Evolutionary conservation across 53 echinoderm and acorn worm species (phyloP).

Genomic region (Paracentrotus lividus): DNA sequence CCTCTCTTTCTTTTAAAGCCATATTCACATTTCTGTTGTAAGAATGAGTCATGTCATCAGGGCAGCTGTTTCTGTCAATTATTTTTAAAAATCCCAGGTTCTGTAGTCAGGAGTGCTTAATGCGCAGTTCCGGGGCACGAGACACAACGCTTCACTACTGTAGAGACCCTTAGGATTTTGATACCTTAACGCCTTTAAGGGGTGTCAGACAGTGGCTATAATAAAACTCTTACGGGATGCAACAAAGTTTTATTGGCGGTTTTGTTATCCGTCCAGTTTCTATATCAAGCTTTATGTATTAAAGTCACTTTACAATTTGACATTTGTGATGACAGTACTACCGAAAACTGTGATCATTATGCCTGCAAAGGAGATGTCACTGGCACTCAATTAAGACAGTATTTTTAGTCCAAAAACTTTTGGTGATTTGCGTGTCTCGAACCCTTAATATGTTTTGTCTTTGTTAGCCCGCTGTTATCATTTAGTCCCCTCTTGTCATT

Average conservation of each 20-base stretch:
- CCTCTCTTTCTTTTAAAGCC: background rate
- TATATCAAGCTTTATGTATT: background rate
- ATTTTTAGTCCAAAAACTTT: background rate
- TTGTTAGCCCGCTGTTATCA: too few species aligned
- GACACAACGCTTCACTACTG: background rate
- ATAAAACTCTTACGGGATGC: background rate
- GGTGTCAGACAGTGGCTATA: conserved; percentile 28
- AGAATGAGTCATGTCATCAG: conserved; percentile 12
- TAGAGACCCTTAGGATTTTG: background rate
- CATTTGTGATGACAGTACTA: background rate
- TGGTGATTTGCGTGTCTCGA: background rate
- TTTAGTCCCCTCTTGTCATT: too few species aligned
- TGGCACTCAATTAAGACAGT: background rate
- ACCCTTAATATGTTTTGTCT: too few species aligned
- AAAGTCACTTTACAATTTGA: background rate
- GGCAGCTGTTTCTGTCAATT: conserved; percentile 16
- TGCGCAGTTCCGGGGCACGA: background rate
- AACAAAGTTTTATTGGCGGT: background rate
- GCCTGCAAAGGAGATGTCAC: background rate
- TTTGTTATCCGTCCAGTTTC: conserved; percentile 5
- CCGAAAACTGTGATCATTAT: background rate
- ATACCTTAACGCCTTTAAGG: background rate
- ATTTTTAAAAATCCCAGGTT: background rate
- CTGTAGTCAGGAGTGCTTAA: background rate
- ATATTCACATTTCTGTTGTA: background rate